phyloP scores from a whole-genome alignment of 2,113 vertebrate species.

The Syngnathoides biaculeatus region DNA sequence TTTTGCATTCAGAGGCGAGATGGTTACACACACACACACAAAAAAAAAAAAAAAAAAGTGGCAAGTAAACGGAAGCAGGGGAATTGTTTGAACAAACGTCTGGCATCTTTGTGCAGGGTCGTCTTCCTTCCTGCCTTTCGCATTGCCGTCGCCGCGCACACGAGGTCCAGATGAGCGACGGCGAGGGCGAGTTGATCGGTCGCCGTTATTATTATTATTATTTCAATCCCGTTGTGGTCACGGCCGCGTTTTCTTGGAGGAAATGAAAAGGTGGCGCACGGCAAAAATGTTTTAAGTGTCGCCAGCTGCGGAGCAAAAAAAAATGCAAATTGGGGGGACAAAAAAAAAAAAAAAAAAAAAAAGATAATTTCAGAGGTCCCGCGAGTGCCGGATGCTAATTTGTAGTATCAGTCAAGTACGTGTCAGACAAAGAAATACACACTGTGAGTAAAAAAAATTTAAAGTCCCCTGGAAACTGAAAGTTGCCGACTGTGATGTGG shows the following conservation, averaged over 20 bases:
- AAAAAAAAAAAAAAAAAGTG: slow-evolving; percentile 16
- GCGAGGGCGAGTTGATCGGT: slow-evolving; percentile 11
- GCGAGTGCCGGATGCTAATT: no score
- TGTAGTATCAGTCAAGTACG: no score
- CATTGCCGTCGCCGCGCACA: slow-evolving; percentile 43
- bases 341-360: neutral
- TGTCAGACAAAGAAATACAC: no score
- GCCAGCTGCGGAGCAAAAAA: neutral
- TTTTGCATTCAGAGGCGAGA: slow-evolving; percentile 34
- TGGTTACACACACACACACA: neutral
- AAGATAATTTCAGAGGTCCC: no score
- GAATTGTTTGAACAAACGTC: slow-evolving; percentile 52
- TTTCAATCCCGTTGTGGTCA: slow-evolving; percentile 25
- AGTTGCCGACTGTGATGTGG: no score
- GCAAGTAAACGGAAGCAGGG: slow-evolving; percentile 17
- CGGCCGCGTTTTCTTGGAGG: neutral
- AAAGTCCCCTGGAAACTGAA: no score
- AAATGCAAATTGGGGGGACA: slow-evolving; percentile 16
- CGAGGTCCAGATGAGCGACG: slow-evolving; percentile 53
- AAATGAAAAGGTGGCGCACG: neutral
- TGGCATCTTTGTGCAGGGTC: slow-evolving; percentile 14
- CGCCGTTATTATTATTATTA: slow-evolving; percentile 24
- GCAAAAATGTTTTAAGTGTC: slow-evolving; percentile 10
- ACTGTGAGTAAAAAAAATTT: no score
- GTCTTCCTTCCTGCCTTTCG: slow-evolving; percentile 6